A percentile compares a stretch with the other conserved stretches of the same genome.
phyloP scores from a whole-genome alignment of 2,888 invertebrate genomes.

The Xestobium rufovillosum region DNA sequence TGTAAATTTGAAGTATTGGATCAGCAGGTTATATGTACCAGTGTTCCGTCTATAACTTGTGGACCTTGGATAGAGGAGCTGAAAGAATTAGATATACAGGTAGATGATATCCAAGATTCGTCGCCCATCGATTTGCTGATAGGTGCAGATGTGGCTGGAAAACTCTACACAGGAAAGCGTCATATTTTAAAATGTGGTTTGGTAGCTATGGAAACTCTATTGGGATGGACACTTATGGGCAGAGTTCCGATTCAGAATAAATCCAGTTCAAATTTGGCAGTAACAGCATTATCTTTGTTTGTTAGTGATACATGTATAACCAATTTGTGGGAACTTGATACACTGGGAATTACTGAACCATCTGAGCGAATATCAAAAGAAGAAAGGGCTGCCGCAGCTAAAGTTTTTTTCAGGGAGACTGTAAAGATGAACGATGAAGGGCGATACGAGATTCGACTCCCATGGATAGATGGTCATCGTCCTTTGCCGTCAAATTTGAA shows the following conservation, averaged over 20 bases:
- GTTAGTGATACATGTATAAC: no score
- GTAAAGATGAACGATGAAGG: not conserved
- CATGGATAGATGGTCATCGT: not conserved
- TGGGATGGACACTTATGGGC: conserved; percentile 17
- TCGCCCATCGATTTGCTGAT: conserved; percentile 17
- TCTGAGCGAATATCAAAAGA: no score
- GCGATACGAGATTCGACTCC: not conserved
- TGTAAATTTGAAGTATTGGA: conserved; percentile 5
- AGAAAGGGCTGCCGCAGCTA: no score
- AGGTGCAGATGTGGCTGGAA: conserved; percentile 13
- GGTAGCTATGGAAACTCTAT: conserved; percentile 13
- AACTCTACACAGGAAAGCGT: conserved; percentile 14
- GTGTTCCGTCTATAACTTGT: not conserved
- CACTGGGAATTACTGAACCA: no score
- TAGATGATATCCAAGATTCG: conserved; percentile 2
- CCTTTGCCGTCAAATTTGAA: not conserved
- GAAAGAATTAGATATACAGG: not conserved
- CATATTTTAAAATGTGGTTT: conserved; percentile 14
- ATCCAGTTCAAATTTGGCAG: no score
- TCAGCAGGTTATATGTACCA: conserved; percentile 4
- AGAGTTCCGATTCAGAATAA: no score
- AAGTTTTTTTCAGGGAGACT: no score
- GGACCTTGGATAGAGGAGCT: conserved; percentile 8
- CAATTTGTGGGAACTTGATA: no score
- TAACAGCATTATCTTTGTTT: no score